Percentiles rank a stretch among this genome's conserved stretches.
Evolutionary conservation across 2,888 invertebrate species (phyloP).

Genomic region (Podotricha telesiphe): DNA sequence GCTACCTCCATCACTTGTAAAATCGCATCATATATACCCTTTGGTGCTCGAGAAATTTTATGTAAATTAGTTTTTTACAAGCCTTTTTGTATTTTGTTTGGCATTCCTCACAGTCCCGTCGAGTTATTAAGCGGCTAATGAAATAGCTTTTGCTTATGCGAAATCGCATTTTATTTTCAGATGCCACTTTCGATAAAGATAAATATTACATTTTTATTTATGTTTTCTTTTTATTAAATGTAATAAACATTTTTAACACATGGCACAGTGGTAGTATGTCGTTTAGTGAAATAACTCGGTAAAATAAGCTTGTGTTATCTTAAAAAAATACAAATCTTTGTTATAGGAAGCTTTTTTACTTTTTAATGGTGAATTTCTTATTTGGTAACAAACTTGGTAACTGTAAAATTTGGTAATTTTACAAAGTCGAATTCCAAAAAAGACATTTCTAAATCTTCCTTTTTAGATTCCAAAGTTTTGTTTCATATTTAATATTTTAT

Average conservation of each 20-base stretch:
- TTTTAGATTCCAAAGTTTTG: no score
- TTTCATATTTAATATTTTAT: no score
- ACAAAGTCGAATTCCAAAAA: no score
- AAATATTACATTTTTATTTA: slow-evolving; percentile 5
- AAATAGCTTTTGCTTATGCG: slow-evolving; percentile 33
- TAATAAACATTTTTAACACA: neutral
- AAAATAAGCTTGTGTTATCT: no score
- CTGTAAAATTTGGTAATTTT: no score
- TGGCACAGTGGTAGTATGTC: no score
- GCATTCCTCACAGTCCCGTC: slow-evolving; percentile 45
- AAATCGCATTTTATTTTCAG: slow-evolving; percentile 41
- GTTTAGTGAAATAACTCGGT: no score
- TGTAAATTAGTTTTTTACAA: slow-evolving; percentile 66
- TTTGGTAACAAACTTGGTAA: no score
- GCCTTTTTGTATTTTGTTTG: slow-evolving; percentile 54
- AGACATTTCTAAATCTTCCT: no score
- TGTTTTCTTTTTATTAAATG: neutral
- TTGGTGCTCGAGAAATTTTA: slow-evolving; percentile 65
- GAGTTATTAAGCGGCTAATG: slow-evolving; percentile 43
- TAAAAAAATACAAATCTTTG: no score
- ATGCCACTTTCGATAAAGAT: slow-evolving; percentile 20
- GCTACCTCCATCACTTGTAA: slow-evolving; percentile 51
- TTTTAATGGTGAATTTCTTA: no score
- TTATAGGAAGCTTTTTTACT: no score
- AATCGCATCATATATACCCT: slow-evolving; percentile 43